phyloP scores from a whole-genome alignment of 2,113 vertebrate species.

The Gymnogyps californianus region DNA sequence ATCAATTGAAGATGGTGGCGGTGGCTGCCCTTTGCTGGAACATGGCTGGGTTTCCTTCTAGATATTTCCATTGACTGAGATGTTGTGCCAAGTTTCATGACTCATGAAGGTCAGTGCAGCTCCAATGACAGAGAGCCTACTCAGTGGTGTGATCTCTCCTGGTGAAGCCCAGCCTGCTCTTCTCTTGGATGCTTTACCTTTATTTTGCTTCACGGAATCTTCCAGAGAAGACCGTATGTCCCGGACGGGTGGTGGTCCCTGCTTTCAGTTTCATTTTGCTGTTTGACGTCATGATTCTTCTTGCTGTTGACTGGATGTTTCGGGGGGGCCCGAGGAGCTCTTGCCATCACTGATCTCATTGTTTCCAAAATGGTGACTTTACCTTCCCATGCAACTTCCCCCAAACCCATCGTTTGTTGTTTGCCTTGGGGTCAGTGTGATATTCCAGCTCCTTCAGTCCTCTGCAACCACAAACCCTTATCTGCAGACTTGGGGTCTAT shows the following conservation, averaged over 20 bases:
- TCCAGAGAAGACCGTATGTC: neutral
- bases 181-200: neutral
- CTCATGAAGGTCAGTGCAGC: neutral
- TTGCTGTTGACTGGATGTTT: neutral
- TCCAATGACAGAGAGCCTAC: neutral
- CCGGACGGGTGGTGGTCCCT: neutral
- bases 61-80: neutral
- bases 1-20: neutral
- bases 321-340: accelerated
- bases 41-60: neutral
- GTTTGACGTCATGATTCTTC: neutral
- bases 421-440: neutral
- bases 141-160: neutral
- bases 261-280: neutral
- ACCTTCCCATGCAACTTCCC: neutral
- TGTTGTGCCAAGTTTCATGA: neutral
- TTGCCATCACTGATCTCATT: neutral
- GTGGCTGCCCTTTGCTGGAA: neutral
- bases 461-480: neutral
- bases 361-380: neutral
- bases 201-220: neutral
- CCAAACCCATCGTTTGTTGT: neutral
- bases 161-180: neutral
- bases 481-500: neutral
- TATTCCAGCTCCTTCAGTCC: neutral